phyloP scores from a whole-genome alignment of 2,888 invertebrate species.

The Agrotis segetum region DNA sequence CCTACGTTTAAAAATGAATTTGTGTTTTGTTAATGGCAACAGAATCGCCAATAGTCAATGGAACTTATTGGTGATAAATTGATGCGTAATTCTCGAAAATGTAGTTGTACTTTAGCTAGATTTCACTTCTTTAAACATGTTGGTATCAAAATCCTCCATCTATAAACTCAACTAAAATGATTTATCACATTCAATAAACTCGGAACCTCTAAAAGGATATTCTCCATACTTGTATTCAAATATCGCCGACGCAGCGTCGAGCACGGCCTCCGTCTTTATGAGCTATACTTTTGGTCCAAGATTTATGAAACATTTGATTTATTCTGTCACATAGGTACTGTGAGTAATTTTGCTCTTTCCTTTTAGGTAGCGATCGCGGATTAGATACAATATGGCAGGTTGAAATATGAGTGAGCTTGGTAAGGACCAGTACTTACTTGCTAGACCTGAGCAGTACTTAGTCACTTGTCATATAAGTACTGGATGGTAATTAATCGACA shows the following conservation, averaged over 20 bases:
- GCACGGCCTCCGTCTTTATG: neutral
- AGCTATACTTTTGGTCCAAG: slow-evolving; percentile 11
- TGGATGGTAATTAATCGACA: slow-evolving; percentile 15
- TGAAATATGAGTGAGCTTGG: slow-evolving; percentile 38
- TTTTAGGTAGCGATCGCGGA: slow-evolving; percentile 47
- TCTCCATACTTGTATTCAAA: slow-evolving; percentile 34
- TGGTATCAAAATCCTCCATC: neutral
- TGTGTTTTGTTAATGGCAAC: too few relatives aligned
- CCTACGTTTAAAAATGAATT: too few relatives aligned
- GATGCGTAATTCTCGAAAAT: too few relatives aligned
- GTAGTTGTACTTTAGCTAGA: too few relatives aligned
- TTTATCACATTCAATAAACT: slow-evolving; percentile 45
- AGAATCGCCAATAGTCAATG: too few relatives aligned
- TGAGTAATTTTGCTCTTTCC: slow-evolving; percentile 53
- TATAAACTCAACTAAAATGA: slow-evolving; percentile 27
- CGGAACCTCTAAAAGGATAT: slow-evolving; percentile 32
- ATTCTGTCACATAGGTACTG: slow-evolving; percentile 50
- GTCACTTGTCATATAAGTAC: slow-evolving; percentile 5
- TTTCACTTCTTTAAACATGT: too few relatives aligned
- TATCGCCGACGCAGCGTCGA: slow-evolving; percentile 23
- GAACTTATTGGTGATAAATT: too few relatives aligned
- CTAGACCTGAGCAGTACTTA: slow-evolving; percentile 2
- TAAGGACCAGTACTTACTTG: slow-evolving; percentile 1
- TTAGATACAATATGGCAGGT: slow-evolving; percentile 41
- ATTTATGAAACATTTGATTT: slow-evolving; percentile 54